A percentile compares a stretch with the other conserved stretches of the same genome.
phyloP scores from a whole-genome alignment of 2,888 invertebrate species.

The Drosophila limbata region DNA sequence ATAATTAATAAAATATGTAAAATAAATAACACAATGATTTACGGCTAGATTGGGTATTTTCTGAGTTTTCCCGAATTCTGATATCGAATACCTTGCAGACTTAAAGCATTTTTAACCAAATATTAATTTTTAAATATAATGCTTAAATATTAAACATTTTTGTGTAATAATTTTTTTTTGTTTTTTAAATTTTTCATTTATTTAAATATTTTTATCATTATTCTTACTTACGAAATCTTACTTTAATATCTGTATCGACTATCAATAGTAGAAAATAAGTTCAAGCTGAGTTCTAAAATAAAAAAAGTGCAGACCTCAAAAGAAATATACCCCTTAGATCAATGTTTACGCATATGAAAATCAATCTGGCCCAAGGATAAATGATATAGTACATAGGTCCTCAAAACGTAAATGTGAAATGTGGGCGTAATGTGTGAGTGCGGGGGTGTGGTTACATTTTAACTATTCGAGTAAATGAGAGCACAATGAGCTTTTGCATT shows the following conservation, averaged over 20 bases:
- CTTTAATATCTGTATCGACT: too few relatives aligned
- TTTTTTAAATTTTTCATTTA: neutral
- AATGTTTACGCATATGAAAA: conserved; percentile 43
- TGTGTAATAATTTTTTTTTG: neutral
- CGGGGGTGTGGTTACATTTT: conserved; percentile 25
- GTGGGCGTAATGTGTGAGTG: conserved; percentile 14
- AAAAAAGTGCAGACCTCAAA: neutral
- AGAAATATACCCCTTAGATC: neutral
- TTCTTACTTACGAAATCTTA: neutral
- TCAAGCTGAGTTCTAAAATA: neutral
- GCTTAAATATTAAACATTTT: neutral
- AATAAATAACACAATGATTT: too few relatives aligned
- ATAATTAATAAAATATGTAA: too few relatives aligned
- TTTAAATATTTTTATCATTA: neutral
- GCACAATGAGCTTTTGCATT: conserved; percentile 52
- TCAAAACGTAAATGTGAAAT: conserved; percentile 29
- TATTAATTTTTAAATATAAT: too few relatives aligned
- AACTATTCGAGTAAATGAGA: conserved; percentile 28
- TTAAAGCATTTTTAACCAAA: too few relatives aligned
- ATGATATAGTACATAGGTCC: conserved; percentile 34
- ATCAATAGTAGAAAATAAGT: too few relatives aligned
- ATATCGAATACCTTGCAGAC: too few relatives aligned
- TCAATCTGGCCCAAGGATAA: conserved; percentile 77
- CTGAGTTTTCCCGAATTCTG: too few relatives aligned
- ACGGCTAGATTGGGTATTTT: too few relatives aligned